These are phyloP conservation scores for Chrysemys picta DNA, from an alignment of 2,113 vertebrate species.

Conservation along the genomic window DNA sequence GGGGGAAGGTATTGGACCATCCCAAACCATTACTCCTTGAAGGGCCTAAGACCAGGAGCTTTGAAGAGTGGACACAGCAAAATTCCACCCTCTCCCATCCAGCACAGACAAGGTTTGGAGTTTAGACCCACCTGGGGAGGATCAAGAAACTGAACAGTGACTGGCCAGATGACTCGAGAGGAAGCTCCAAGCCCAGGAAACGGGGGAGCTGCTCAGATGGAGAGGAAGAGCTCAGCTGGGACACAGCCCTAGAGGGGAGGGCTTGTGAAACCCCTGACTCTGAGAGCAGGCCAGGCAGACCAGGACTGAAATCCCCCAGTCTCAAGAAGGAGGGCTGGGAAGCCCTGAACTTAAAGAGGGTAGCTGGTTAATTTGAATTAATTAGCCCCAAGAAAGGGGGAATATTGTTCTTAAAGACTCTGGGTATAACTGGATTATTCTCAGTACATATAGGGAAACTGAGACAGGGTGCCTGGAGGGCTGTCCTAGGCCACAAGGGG, in stretches of 20 bases:
- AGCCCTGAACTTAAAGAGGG: background rate
- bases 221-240: background rate
- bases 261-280: background rate
- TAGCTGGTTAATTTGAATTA: background rate
- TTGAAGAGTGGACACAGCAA: background rate
- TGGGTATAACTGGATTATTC: background rate
- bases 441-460: background rate
- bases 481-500: background rate
- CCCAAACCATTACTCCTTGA: background rate
- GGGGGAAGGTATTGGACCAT: background rate
- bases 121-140: background rate
- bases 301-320: background rate
- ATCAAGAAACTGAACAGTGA: background rate
- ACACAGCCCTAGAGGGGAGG: background rate
- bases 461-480: background rate
- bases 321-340: background rate
- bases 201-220: background rate
- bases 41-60: background rate
- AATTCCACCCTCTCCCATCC: background rate
- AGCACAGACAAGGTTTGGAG: background rate
- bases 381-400: background rate
- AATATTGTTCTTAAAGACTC: background rate
- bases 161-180: background rate
- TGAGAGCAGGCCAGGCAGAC: background rate
- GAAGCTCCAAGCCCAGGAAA: background rate